Conservation (phyloP, 2,797 vertebrate genomes). For the Oceanodroma leucorhoa region DNA sequence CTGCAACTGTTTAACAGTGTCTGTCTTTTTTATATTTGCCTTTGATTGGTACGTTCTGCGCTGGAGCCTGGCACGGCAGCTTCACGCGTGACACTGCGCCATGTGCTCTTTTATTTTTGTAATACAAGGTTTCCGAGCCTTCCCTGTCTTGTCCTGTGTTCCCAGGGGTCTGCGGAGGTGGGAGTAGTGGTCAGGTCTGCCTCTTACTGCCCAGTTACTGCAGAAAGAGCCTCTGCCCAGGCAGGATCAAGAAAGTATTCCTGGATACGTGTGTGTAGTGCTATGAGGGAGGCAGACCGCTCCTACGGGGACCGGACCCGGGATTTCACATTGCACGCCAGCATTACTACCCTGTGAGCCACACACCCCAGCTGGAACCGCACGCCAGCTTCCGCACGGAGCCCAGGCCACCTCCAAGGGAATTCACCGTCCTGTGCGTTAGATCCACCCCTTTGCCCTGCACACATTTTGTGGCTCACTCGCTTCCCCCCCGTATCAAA, state of each 20-base stretch:
- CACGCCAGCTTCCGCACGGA: neutral
- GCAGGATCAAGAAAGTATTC: fast-evolving
- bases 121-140: constrained; percentile 66
- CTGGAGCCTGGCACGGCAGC: constrained; percentile 8
- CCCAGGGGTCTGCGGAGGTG: neutral
- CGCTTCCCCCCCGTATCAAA: fast-evolving
- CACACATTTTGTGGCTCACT: fast-evolving
- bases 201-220: neutral
- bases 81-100: neutral
- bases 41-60: constrained; percentile 51
- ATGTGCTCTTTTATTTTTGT: constrained; percentile 66
- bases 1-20: constrained; percentile 30
- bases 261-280: fast-evolving
- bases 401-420: neutral
- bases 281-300: fast-evolving
- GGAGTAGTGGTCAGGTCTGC: fast-evolving
- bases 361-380: neutral
- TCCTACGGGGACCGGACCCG: fast-evolving
- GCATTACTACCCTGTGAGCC: fast-evolving
- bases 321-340: neutral
- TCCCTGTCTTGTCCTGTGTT: neutral
- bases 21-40: constrained; percentile 67
- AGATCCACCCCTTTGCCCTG: neutral
- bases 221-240: fast-evolving
- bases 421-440: neutral